These are phyloP conservation scores for Ormyrus thymus DNA, from an alignment of 2,888 invertebrate genomes.

Conservation along the genomic window DNA sequence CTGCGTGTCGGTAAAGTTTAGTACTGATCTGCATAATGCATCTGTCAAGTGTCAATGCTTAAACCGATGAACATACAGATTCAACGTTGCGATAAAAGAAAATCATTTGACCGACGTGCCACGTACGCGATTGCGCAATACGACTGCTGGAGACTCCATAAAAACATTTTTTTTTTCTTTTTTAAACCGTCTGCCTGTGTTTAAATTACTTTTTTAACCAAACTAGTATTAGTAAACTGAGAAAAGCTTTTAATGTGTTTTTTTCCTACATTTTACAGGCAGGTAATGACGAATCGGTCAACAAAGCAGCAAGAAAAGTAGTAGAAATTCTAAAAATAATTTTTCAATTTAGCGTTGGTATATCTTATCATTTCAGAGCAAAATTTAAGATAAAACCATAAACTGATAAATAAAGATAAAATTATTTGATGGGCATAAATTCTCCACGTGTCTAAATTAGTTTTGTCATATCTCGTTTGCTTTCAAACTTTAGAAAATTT, in stretches of 20 bases:
- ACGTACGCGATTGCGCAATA: slow-evolving; percentile 30
- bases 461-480: too few species aligned
- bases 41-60: too few species aligned
- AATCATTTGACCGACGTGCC: slow-evolving; percentile 14
- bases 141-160: background rate
- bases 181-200: background rate
- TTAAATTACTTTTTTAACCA: too few species aligned
- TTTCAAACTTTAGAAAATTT: too few species aligned
- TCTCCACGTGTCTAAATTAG: too few species aligned
- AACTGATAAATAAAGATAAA: background rate
- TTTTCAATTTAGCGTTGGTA: background rate
- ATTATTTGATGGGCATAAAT: slow-evolving; percentile 14
- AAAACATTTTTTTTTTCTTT: slow-evolving; percentile 22
- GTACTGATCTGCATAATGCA: too few species aligned
- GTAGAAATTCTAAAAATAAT: too few species aligned
- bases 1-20: too few species aligned
- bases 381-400: slow-evolving; percentile 20
- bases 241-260: background rate
- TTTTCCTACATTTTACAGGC: background rate
- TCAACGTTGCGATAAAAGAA: background rate
- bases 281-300: background rate
- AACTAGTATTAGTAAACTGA: slow-evolving; percentile 2
- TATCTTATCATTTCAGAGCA: background rate
- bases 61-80: too few species aligned
- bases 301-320: too few species aligned